Evolutionary conservation across 2,113 vertebrate genomes (phyloP).

Genomic region (Leiothrix lutea): DNA sequence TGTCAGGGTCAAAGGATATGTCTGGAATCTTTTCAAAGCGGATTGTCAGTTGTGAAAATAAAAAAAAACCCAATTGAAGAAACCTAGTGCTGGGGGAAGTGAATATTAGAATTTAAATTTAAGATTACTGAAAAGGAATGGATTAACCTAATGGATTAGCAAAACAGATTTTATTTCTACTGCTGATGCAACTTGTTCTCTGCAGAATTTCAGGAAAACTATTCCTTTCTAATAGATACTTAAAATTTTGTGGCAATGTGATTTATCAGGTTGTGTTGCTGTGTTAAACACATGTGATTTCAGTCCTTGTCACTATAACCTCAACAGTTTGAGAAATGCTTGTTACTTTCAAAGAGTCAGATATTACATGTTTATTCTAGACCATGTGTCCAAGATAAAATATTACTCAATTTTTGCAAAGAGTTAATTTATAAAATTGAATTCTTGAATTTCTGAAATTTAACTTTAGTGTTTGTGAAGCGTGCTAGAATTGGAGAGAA

Average conservation of each 20-base stretch:
- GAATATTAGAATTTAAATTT: background rate
- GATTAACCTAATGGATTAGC: background rate
- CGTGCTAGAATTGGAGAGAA: background rate
- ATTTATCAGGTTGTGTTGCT: background rate
- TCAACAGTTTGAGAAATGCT: background rate
- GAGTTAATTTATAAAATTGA: background rate
- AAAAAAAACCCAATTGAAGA: background rate
- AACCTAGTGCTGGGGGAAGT: background rate
- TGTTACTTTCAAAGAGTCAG: background rate
- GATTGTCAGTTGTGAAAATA: constrained; percentile 26
- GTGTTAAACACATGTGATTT: background rate
- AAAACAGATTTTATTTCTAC: background rate
- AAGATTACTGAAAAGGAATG: background rate
- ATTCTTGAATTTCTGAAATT: background rate
- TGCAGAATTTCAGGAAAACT: background rate
- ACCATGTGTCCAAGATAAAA: background rate
- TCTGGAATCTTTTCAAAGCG: constrained; percentile 19
- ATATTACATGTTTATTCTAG: background rate
- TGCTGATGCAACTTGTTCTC: background rate
- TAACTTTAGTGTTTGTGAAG: background rate
- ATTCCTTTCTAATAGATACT: background rate
- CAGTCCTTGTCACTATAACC: background rate
- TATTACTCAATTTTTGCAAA: background rate
- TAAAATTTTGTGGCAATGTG: background rate
- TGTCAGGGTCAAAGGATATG: constrained; percentile 17